A percentile compares a stretch with the other conserved stretches of the same genome.
Evolutionary conservation across 2,797 vertebrate genomes (phyloP).

Genomic region (Alectoris magna): DNA sequence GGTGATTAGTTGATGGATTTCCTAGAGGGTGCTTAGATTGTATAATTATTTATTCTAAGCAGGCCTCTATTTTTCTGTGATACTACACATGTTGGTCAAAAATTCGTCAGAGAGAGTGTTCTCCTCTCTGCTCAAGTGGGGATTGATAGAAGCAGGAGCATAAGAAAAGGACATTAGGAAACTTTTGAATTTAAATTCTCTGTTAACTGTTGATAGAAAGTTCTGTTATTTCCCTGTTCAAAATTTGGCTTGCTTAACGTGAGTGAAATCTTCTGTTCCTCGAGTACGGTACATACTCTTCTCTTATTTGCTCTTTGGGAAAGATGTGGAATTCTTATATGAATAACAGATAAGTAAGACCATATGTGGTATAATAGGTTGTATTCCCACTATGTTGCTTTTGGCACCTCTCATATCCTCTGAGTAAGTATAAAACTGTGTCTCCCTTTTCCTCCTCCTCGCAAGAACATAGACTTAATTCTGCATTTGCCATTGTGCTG

Average conservation of each 20-base stretch:
- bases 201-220: slow-evolving; percentile 14
- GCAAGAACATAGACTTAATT: background rate
- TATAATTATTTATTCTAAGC: background rate
- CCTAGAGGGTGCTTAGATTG: background rate
- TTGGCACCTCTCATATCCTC: slow-evolving; percentile 63
- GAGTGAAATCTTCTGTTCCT: background rate
- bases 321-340: slow-evolving; percentile 49
- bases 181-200: background rate
- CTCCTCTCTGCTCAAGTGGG: background rate
- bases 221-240: slow-evolving; percentile 28
- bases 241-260: background rate
- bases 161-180: background rate
- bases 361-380: slow-evolving; percentile 61
- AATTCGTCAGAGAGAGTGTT: background rate
- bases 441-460: background rate
- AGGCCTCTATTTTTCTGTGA: background rate
- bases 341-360: slow-evolving; percentile 57
- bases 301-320: slow-evolving; percentile 32
- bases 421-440: slow-evolving; percentile 38
- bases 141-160: slow-evolving; percentile 1
- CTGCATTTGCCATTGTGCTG: slow-evolving; percentile 16
- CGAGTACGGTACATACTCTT: background rate
- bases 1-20: background rate
- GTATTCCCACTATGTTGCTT: slow-evolving; percentile 55
- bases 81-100: background rate